Evolutionary conservation across 2,113 vertebrate genomes (phyloP).

Genomic region (Aspidoscelis tigris): DNA sequence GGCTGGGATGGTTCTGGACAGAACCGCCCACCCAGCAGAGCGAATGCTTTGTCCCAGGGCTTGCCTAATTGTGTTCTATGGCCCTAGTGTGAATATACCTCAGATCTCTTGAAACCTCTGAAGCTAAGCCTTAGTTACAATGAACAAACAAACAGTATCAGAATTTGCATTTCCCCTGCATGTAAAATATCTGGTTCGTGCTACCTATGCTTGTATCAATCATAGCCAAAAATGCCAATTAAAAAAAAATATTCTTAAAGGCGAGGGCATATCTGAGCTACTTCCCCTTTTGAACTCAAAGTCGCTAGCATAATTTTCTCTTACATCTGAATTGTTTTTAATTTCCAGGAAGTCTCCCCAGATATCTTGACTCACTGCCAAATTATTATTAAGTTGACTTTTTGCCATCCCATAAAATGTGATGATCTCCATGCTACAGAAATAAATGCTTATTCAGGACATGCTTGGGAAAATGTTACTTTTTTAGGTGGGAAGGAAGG

Average conservation of each 20-base stretch:
- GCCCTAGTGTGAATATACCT: too few relatives aligned
- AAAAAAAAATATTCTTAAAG: conserved; percentile 37
- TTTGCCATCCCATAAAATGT: conserved; percentile 70
- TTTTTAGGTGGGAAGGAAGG: neutral
- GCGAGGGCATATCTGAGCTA: conserved; percentile 55
- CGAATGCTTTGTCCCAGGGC: too few relatives aligned
- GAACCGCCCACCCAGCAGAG: too few relatives aligned
- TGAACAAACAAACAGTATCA: neutral
- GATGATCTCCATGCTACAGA: conserved; percentile 29
- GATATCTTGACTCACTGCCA: conserved; percentile 66
- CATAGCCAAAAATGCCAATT: conserved; percentile 24
- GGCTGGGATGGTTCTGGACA: too few relatives aligned
- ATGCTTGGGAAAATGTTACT: neutral
- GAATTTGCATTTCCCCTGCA: neutral
- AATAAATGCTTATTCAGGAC: conserved; percentile 51
- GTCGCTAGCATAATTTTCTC: conserved; percentile 71
- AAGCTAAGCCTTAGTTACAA: neutral
- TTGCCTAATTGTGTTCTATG: too few relatives aligned
- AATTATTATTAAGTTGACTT: conserved; percentile 74
- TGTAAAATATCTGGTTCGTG: conserved; percentile 37
- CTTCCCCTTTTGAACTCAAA: conserved; percentile 64
- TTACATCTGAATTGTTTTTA: conserved; percentile 71
- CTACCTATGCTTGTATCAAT: neutral
- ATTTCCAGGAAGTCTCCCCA: conserved; percentile 72
- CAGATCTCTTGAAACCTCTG: neutral